These are phyloP conservation scores for Dromas ardeola DNA, from an alignment of 2,113 vertebrate species.

Conservation along the genomic window DNA sequence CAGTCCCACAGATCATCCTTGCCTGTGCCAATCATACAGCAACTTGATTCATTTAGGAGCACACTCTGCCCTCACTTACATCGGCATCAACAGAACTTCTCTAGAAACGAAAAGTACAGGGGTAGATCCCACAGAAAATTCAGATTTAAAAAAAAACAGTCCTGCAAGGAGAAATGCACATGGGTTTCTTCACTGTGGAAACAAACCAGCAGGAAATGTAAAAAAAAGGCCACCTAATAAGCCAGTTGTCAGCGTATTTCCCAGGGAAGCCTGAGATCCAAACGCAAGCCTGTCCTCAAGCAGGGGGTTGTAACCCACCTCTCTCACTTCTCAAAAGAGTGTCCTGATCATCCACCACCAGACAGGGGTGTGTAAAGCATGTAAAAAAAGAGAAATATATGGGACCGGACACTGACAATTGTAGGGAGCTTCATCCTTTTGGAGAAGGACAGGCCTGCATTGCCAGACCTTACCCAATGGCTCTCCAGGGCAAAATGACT, in stretches of 20 bases:
- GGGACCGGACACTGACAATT: not conserved
- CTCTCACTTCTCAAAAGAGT: rapidly evolving
- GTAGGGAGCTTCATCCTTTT: not conserved
- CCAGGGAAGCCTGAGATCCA: not conserved
- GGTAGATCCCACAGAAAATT: not conserved
- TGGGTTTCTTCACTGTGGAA: not conserved
- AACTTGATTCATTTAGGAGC: not conserved
- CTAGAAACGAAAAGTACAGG: not conserved
- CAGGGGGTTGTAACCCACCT: not conserved
- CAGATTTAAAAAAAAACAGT: not conserved
- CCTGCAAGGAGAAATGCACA: not conserved
- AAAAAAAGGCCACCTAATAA: not conserved
- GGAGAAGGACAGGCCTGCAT: not conserved
- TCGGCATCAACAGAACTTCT: not conserved
- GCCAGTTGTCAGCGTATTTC: rapidly evolving
- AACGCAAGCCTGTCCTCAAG: not conserved
- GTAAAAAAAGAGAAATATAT: not conserved
- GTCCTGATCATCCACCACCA: not conserved
- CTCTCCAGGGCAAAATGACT: not conserved
- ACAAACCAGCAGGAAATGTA: not conserved
- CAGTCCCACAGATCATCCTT: not conserved
- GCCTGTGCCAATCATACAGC: not conserved
- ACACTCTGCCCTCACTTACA: not conserved
- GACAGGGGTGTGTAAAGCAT: not conserved
- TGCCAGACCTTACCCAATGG: not conserved